Evolutionary conservation across 1,140 invertebrate species (phyloP), one percentile per base, ranked within the genome.

Genomic region (Stegodyphus dumicola): DNA sequence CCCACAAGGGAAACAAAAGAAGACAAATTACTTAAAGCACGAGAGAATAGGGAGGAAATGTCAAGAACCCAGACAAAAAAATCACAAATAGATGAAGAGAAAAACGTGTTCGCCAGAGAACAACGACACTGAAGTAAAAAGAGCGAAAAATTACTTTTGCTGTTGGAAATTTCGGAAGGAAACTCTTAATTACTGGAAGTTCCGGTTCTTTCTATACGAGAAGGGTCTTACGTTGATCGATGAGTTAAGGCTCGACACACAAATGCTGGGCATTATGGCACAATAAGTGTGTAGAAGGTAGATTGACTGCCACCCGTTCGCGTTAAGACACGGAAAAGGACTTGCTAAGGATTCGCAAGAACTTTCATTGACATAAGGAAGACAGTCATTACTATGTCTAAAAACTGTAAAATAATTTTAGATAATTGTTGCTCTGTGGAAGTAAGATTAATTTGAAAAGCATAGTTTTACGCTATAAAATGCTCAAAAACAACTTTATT

Each of bases 181-280:
- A 83, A 17, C 70, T 73, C 70, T 83, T 83, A 83, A 83, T 81
- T 83, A 83, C 79, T 64, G n/a, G 54, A 74, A 83, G 79, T 83
- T 83, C 79, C 77, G 77, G 67, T 52, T 56, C n/a, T 65, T 65
- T 67, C 64, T 9, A 69, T 49, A 18, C 33, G 79, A 70, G 70
- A 54, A n/a, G 51, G 79, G n/a, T 17, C 33, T 48, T 48, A 74
- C 48, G 9, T 51, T 66, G 79, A 74, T 83, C 49, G 70, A 83
- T 83, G 70, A 54, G 33, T 17, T 60, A 9, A 15, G 15, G 9
- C 56, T 60, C 15, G 9, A 15, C 15, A 60, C 56, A 60, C 56
- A 60, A 60, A 33, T 33, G 33, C 33, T 33, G 33, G 33, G 33
- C 33, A 33, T 33, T 33, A 33, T 33, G 33, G 33, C 33, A 33